Conservation (phyloP, 1,140 invertebrate genomes). For the Brachionus asplanchnoidis region DNA sequence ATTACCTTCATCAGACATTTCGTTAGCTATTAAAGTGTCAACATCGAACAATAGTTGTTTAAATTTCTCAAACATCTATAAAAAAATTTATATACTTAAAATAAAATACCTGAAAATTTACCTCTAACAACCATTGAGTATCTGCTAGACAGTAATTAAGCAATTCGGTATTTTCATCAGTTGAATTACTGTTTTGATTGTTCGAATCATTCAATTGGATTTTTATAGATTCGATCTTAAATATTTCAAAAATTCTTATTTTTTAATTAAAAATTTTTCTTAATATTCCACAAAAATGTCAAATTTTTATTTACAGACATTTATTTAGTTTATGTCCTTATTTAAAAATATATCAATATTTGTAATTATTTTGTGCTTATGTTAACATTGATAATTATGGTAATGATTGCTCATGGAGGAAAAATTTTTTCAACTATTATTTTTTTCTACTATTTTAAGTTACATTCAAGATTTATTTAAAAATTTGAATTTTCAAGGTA, state of each 20-base stretch:
- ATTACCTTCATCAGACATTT: neutral
- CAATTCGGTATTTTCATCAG: conserved; percentile 25
- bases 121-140: conserved; percentile 37
- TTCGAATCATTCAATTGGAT: neutral
- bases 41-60: conserved; percentile 38
- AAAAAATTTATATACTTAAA: neutral
- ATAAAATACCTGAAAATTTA: neutral
- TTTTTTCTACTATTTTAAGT: no score
- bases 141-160: conserved; percentile 31
- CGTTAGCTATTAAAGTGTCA: conserved; percentile 27
- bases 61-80: conserved; percentile 38
- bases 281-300: no score
- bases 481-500: no score
- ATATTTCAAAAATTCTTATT: neutral
- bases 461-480: no score
- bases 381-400: no score
- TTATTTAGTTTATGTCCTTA: no score
- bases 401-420: no score
- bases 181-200: neutral
- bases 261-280: no score
- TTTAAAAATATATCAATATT: no score
- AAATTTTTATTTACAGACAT: no score
- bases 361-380: no score
- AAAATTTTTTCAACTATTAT: no score
- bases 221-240: conserved; percentile 37